Conservation (phyloP, 2,797 vertebrate species). For the Sardinella longiceps region DNA sequence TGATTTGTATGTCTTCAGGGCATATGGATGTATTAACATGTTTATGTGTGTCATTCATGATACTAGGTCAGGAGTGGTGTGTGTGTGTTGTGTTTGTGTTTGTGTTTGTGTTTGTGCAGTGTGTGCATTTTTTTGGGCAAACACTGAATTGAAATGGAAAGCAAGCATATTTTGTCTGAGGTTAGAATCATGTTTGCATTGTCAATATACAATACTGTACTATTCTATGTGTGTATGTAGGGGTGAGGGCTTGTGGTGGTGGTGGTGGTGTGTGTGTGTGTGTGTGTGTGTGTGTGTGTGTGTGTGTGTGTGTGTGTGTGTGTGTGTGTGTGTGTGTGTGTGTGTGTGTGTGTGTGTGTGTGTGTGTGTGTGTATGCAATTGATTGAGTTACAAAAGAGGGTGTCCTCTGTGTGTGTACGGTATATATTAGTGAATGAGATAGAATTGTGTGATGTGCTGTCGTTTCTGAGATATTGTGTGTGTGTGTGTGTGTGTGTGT, state of each 20-base stretch:
- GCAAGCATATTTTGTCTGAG: background rate
- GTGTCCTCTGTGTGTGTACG: background rate
- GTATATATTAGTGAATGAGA: background rate
- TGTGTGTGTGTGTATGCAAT: background rate
- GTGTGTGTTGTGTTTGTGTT: too few species aligned
- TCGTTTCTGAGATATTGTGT: too few species aligned
- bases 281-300: background rate
- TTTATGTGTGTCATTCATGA: background rate
- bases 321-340: conserved; percentile 17
- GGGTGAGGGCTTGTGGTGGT: too few species aligned
- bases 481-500: too few species aligned
- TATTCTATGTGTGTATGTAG: background rate
- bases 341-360: background rate
- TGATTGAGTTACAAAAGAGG: background rate
- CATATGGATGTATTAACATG: background rate
- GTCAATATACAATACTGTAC: background rate
- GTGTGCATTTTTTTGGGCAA: background rate
- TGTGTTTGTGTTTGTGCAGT: too few species aligned
- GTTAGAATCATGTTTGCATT: background rate
- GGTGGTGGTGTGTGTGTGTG: background rate
- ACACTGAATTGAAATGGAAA: background rate
- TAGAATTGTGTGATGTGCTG: too few species aligned
- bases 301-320: background rate
- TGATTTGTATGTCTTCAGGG: background rate
- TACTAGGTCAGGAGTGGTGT: too few species aligned